phyloP scores from a whole-genome alignment of 2,113 vertebrate genomes.

The Perognathus longimembris region DNA sequence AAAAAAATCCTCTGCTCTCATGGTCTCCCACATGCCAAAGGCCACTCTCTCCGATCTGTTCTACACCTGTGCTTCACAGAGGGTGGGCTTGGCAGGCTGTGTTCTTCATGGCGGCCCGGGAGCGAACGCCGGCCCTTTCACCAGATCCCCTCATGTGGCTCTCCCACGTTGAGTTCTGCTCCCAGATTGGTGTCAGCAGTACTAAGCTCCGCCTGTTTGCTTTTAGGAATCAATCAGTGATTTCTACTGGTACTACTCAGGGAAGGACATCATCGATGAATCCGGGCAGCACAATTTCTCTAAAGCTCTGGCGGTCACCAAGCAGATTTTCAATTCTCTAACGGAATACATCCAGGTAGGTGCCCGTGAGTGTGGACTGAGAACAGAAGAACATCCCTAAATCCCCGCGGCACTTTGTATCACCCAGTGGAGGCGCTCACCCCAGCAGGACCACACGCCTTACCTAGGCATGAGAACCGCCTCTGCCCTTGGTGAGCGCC shows the following conservation, averaged over 20 bases:
- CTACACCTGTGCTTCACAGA: background rate
- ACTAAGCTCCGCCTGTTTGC: constrained; percentile 34
- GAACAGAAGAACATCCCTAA: background rate
- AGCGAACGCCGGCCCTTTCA: background rate
- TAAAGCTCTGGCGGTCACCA: constrained; percentile 96
- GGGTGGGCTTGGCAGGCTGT: background rate
- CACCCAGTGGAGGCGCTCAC: background rate
- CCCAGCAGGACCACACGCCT: background rate
- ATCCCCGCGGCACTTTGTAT: background rate
- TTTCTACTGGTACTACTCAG: constrained; percentile 99
- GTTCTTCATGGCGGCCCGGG: background rate
- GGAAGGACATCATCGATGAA: constrained; percentile 97
- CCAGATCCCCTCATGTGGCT: background rate
- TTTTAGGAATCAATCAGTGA: constrained; percentile 98
- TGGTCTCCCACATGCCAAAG: background rate
- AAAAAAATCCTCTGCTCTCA: too few relatives aligned
- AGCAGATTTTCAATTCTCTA: constrained; percentile 99
- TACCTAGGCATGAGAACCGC: background rate
- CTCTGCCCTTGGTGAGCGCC: background rate
- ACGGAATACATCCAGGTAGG: constrained; percentile 99
- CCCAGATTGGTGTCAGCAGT: constrained; percentile 18
- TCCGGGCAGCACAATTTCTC: constrained; percentile 98
- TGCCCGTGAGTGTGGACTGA: background rate
- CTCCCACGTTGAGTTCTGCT: background rate
- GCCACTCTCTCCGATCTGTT: background rate